phyloP scores from a whole-genome alignment of 2,888 invertebrate species.

The Heliconius ethilla region DNA sequence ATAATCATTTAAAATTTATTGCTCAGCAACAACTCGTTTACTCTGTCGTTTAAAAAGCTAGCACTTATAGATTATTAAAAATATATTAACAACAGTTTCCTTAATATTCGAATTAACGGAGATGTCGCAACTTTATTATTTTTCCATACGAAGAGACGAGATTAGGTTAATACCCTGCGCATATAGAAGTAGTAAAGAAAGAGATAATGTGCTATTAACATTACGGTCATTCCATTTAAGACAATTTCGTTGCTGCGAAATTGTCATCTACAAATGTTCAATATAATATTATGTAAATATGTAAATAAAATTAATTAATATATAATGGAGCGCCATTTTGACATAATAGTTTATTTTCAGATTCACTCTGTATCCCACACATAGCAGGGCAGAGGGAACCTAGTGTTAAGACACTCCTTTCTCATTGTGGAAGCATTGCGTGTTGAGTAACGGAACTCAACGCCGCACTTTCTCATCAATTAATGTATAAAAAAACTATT shows the following conservation, averaged over 20 bases:
- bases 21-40: not conserved
- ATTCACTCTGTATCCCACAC: no score
- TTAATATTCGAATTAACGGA: not conserved
- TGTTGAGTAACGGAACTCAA: no score
- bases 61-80: not conserved
- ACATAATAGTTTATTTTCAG: no score
- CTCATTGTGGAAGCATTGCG: no score
- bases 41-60: not conserved
- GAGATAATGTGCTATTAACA: slow-evolving; percentile 22
- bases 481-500: no score
- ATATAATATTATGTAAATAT: no score
- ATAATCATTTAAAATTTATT: not conserved
- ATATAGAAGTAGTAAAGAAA: slow-evolving; percentile 7
- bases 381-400: no score
- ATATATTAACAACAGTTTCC: slow-evolving; percentile 14
- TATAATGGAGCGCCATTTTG: not conserved
- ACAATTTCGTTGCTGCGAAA: not conserved
- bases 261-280: not conserved
- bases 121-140: not conserved
- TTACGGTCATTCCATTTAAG: slow-evolving; percentile 9
- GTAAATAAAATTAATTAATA: not conserved
- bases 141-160: slow-evolving; percentile 12
- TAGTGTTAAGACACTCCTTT: no score
- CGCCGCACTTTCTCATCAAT: no score
- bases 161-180: slow-evolving; percentile 24